Conservation (phyloP, 2,113 vertebrate genomes). For the Antigone vipio region DNA sequence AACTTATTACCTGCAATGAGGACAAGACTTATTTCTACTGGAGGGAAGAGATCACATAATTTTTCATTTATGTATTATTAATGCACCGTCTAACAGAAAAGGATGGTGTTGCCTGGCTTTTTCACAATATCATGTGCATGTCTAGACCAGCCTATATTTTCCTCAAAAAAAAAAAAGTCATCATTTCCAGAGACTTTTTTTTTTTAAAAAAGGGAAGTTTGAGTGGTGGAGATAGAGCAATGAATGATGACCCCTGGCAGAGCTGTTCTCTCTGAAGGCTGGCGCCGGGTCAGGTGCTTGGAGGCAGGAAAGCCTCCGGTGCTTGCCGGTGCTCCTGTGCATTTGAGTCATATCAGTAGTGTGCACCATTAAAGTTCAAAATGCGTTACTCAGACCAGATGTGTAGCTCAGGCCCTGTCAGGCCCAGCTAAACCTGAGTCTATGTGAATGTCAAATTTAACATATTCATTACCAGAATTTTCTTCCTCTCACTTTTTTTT, state of each 20-base stretch:
- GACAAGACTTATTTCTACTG: background rate
- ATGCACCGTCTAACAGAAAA: background rate
- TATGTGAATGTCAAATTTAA: conserved; percentile 14
- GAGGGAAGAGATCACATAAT: background rate
- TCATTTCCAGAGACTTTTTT: background rate
- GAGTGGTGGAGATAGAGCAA: background rate
- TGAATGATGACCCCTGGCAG: background rate
- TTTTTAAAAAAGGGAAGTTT: background rate
- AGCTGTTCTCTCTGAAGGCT: background rate
- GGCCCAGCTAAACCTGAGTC: background rate
- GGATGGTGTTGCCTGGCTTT: background rate
- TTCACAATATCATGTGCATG: background rate
- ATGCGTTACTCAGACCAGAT: conserved; percentile 38
- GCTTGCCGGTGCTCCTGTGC: background rate
- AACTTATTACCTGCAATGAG: background rate
- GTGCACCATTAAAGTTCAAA: conserved; percentile 34
- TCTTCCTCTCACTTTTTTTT: background rate
- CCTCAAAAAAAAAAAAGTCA: background rate
- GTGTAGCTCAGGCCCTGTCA: background rate
- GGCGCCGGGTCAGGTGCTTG: background rate
- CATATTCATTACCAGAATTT: background rate
- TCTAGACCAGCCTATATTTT: background rate
- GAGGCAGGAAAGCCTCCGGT: background rate
- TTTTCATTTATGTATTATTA: background rate
- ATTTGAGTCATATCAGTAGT: conserved; percentile 36